Conservation (phyloP, 2,888 invertebrate genomes). For the Fabriciana adippe region DNA sequence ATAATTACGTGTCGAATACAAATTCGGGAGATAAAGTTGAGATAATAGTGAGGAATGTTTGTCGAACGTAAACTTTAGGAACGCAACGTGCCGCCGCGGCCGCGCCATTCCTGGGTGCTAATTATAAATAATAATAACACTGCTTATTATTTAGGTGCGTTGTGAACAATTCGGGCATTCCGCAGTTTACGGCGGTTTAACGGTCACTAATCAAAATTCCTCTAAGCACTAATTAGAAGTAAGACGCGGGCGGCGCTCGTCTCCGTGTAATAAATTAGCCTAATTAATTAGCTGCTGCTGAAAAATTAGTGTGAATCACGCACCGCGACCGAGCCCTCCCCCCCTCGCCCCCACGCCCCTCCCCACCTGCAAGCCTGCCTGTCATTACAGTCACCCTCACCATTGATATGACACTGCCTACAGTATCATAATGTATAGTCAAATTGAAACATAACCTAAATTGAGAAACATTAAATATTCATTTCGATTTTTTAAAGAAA, state of each 20-base stretch:
- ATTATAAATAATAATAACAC: conserved; percentile 31
- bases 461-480: no score
- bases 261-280: conserved; percentile 38
- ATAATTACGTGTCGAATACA: conserved; percentile 29
- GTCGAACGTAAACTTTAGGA: not conserved
- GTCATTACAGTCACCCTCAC: no score
- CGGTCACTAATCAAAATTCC: conserved; percentile 41
- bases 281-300: conserved; percentile 40
- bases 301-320: conserved; percentile 39
- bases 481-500: no score
- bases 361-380: no score
- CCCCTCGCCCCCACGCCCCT: not conserved
- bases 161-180: conserved; percentile 33
- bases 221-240: conserved; percentile 38
- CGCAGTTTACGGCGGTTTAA: conserved; percentile 28
- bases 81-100: conserved; percentile 5
- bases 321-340: conserved; percentile 21
- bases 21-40: conserved; percentile 20
- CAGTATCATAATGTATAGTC: no score
- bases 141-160: conserved; percentile 22
- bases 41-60: conserved; percentile 19
- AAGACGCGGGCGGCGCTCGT: conserved; percentile 31
- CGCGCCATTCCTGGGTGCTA: conserved; percentile 30
- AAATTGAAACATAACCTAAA: no score
- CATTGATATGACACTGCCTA: no score